Percentiles rank a stretch among this genome's conserved stretches.
phyloP scores from a whole-genome alignment of 2,797 vertebrate species.

The Alca torda region DNA sequence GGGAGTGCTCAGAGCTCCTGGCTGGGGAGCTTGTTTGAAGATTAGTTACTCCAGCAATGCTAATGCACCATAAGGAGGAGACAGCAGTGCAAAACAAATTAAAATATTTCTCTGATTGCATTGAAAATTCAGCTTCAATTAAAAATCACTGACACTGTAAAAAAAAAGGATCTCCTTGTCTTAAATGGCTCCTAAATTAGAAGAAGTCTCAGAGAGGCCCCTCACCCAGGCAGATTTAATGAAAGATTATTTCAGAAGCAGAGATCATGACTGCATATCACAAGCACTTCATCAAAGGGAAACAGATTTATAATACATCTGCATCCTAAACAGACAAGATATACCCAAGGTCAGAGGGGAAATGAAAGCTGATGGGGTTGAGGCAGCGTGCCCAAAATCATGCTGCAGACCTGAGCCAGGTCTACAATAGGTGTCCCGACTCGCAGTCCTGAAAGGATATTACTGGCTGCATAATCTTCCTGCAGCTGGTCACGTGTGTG shows the following conservation, averaged over 20 bases:
- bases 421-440: neutral
- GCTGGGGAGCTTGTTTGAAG: neutral
- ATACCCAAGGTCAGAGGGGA: neutral
- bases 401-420: neutral
- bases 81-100: neutral
- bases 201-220: neutral
- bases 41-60: neutral
- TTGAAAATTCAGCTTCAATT: constrained; percentile 27
- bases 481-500: neutral
- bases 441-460: neutral
- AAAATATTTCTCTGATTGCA: constrained; percentile 17
- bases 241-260: neutral
- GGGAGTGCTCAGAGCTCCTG: neutral
- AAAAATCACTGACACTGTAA: neutral
- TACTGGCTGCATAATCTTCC: neutral
- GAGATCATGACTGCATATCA: neutral
- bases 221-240: neutral
- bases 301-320: neutral
- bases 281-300: neutral
- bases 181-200: constrained; percentile 13
- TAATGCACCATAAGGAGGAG: neutral
- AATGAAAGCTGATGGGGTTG: neutral
- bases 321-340: neutral
- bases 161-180: neutral
- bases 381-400: neutral